Percentiles rank a stretch among this genome's conserved stretches.
These are phyloP conservation scores for Achatina immaculata DNA, from an alignment of 1,140 invertebrate species.

Conservation along the genomic window DNA sequence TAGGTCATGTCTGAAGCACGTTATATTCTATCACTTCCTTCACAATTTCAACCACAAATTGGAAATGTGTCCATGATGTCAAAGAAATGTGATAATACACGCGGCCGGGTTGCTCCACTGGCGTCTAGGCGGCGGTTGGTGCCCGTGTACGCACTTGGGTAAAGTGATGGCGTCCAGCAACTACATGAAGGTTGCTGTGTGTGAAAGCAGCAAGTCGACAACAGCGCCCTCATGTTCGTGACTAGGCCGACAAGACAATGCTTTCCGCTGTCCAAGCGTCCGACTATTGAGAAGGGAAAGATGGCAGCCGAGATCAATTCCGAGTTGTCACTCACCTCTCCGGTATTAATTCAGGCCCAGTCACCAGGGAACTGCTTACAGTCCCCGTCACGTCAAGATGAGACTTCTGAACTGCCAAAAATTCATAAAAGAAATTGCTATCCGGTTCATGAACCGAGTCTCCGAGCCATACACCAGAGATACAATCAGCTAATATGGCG, in stretches of 20 bases:
- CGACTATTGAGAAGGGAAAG: slow-evolving; percentile 15
- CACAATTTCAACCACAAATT: neutral
- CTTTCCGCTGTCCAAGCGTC: slow-evolving; percentile 1
- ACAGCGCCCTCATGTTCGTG: neutral
- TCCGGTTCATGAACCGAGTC: slow-evolving; percentile 15
- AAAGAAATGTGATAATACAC: neutral
- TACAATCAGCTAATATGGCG: slow-evolving; percentile 25
- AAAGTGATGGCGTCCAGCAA: neutral
- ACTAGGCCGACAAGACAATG: slow-evolving; percentile 4
- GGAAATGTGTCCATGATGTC: neutral
- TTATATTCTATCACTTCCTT: neutral
- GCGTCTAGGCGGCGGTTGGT: neutral
- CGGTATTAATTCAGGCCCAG: slow-evolving; percentile 17
- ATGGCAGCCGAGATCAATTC: slow-evolving; percentile 31
- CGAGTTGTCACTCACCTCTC: slow-evolving; percentile 11
- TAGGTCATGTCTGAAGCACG: too few species aligned
- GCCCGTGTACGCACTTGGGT: neutral
- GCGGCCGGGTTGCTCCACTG: too few species aligned
- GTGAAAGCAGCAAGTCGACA: too few species aligned
- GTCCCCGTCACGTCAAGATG: slow-evolving; percentile 10
- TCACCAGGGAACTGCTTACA: neutral
- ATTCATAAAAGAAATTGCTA: slow-evolving; percentile 36
- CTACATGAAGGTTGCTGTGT: too few species aligned
- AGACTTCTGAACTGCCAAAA: slow-evolving; percentile 2
- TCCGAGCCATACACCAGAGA: neutral